These are phyloP conservation scores for Drosophila paracracens DNA, from an alignment of 2,888 invertebrate species.

Conservation along the genomic window DNA sequence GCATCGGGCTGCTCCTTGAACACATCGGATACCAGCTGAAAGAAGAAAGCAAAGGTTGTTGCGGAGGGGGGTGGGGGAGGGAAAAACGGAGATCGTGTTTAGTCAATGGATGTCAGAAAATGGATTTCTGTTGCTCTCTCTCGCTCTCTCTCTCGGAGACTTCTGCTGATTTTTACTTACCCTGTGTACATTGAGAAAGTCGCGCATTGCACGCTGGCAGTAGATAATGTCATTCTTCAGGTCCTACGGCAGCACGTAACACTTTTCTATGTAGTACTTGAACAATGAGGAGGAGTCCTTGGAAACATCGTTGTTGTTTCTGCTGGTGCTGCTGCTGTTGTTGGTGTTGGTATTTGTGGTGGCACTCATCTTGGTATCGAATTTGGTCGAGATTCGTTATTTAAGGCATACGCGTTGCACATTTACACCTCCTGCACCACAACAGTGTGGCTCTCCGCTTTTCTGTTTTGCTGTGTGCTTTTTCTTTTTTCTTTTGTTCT, in stretches of 20 bases:
- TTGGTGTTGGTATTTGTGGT: conserved; percentile 9
- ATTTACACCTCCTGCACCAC: background rate
- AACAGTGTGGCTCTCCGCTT: background rate
- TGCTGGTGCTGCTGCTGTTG: conserved; percentile 9
- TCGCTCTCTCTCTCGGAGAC: background rate
- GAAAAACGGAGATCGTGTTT: conserved; percentile 24
- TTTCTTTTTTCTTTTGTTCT: background rate
- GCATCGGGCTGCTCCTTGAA: conserved; percentile 79
- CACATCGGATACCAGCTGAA: conserved; percentile 78
- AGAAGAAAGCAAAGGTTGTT: background rate
- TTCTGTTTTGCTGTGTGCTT: background rate
- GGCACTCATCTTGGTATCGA: conserved; percentile 48
- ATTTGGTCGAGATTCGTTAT: conserved; percentile 30
- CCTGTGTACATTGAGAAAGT: conserved; percentile 83
- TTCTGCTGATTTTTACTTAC: conserved; percentile 65
- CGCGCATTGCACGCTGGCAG: conserved; percentile 82
- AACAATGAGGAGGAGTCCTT: conserved; percentile 51
- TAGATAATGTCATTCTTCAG: conserved; percentile 83
- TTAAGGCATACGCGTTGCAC: conserved; percentile 8
- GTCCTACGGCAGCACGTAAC: conserved; percentile 80
- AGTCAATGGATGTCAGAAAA: conserved; percentile 33
- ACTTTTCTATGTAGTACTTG: conserved; percentile 75
- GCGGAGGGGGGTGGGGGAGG: background rate
- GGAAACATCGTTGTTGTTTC: conserved; percentile 20
- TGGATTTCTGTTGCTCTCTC: conserved; percentile 11